Evolutionary conservation across 2,888 invertebrate species (phyloP).

Genomic region (Osmoderma eremita): DNA sequence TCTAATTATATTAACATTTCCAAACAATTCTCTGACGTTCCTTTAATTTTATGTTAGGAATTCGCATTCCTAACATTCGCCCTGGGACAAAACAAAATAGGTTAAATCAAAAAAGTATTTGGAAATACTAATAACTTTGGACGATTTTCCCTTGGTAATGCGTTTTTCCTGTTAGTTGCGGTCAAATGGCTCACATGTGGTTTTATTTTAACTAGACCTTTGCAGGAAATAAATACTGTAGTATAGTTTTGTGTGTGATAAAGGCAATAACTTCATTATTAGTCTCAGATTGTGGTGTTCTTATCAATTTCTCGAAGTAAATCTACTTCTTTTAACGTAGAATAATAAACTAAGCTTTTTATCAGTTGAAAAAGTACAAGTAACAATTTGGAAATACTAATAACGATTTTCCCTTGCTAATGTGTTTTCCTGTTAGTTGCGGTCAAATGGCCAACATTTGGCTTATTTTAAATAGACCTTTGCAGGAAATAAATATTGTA

Average conservation of each 20-base stretch:
- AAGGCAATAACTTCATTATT: constrained; percentile 3
- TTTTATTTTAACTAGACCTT: constrained; percentile 3
- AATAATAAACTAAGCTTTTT: no score
- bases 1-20: no score
- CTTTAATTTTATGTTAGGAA: no score
- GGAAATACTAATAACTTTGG: not conserved
- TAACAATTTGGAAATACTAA: not conserved
- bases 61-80: no score
- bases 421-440: constrained; percentile 16
- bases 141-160: not conserved
- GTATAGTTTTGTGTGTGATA: constrained; percentile 11
- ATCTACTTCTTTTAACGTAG: no score
- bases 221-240: not conserved
- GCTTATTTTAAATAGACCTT: constrained; percentile 6
- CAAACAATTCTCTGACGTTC: no score
- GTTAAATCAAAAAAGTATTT: constrained; percentile 11
- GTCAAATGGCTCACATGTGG: constrained; percentile 17
- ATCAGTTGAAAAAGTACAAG: no score
- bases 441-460: constrained; percentile 20
- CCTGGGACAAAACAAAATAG: constrained; percentile 25
- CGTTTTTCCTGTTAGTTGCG: constrained; percentile 22
- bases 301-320: constrained; percentile 4
- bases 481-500: not conserved
- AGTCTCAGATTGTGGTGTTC: no score
- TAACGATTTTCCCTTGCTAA: not conserved